Evolutionary conservation across 2,797 vertebrate genomes (phyloP).

Genomic region (Streptopelia turtur): DNA sequence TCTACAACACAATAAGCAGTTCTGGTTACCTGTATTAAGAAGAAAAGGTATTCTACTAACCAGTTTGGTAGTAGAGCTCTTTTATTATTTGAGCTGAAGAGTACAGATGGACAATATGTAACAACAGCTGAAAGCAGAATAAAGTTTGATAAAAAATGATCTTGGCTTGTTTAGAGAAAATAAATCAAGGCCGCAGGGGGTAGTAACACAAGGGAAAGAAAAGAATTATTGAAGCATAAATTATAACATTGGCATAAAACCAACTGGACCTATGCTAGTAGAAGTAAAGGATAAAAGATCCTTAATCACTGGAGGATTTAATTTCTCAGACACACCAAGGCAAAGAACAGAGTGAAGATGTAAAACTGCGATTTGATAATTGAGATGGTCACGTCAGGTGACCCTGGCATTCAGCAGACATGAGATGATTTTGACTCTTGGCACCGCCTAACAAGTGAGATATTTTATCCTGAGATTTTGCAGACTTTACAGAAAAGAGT

Average conservation of each 20-base stretch:
- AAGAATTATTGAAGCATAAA: constrained; percentile 36
- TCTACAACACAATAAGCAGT: neutral
- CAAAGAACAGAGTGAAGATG: neutral
- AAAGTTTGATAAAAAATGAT: neutral
- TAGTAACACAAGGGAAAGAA: neutral
- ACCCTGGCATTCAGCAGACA: neutral
- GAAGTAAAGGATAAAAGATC: constrained; percentile 1
- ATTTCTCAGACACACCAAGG: neutral
- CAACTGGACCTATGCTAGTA: neutral
- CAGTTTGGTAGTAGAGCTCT: neutral
- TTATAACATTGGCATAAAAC: neutral
- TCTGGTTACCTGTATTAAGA: neutral
- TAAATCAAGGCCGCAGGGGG: constrained; percentile 4
- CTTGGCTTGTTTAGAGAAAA: constrained; percentile 45
- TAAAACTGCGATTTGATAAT: neutral
- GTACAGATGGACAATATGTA: neutral
- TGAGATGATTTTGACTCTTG: neutral
- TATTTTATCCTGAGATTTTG: neutral
- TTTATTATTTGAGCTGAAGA: neutral
- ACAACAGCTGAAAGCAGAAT: constrained; percentile 2
- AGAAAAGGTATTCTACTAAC: neutral
- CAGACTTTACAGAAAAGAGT: neutral
- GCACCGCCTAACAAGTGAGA: neutral
- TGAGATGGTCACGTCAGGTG: neutral
- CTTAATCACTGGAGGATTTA: neutral